These are phyloP conservation scores for human (Homo sapiens) DNA, from an alignment of 2,113 vertebrate genomes.

Conservation along the genomic window DNA sequence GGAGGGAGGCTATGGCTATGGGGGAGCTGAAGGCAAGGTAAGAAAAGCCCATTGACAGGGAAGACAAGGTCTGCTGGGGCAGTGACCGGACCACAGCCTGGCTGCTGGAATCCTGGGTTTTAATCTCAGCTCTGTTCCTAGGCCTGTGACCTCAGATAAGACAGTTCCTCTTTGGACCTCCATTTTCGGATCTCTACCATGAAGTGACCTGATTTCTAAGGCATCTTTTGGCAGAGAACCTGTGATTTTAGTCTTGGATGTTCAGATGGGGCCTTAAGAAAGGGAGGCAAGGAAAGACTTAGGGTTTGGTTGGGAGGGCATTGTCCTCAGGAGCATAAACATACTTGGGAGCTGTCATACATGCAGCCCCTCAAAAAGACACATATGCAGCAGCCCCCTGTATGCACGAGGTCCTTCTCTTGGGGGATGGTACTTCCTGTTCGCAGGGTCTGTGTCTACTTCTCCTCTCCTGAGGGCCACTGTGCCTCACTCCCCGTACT, in stretches of 20 bases:
- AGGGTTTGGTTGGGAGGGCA: background rate
- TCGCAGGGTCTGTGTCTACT: slow-evolving; percentile 34
- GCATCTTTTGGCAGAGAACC: background rate
- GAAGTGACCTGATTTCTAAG: background rate
- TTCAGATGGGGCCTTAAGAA: background rate
- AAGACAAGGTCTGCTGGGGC: background rate
- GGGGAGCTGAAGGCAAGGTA: accelerated
- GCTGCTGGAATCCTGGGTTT: background rate
- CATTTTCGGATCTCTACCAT: background rate
- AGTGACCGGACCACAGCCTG: background rate
- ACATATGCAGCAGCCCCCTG: slow-evolving; percentile 65
- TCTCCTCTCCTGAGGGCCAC: background rate
- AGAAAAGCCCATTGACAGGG: accelerated
- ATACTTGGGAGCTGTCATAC: slow-evolving; percentile 59
- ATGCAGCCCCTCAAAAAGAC: slow-evolving; percentile 80
- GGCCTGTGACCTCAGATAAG: background rate
- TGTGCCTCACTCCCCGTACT: background rate
- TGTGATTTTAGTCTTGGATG: background rate
- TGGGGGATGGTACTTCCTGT: slow-evolving; percentile 76
- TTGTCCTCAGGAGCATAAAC: slow-evolving; percentile 31
- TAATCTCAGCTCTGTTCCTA: background rate
- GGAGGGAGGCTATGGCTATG: background rate
- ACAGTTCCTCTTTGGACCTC: background rate
- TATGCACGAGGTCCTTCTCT: slow-evolving; percentile 73
- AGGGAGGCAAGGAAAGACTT: background rate